These are phyloP conservation scores for Pachypsylla venusta DNA, from an alignment of 1,140 invertebrate genomes.

Conservation along the genomic window DNA sequence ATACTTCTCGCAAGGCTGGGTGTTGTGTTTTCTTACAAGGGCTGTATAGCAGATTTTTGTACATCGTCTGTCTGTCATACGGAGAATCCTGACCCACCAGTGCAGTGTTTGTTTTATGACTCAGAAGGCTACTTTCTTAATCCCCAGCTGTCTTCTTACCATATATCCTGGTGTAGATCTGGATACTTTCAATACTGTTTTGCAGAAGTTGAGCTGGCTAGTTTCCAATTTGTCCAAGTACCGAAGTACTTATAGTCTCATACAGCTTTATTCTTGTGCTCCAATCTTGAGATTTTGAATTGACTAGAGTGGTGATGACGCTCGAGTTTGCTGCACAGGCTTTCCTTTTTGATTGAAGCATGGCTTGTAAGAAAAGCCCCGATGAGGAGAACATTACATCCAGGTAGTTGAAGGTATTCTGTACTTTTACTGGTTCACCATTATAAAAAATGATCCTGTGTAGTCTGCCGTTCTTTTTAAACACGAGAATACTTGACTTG, in stretches of 20 bases:
- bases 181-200: background rate
- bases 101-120: background rate
- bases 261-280: background rate
- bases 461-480: slow-evolving; percentile 17
- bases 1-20: background rate
- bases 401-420: slow-evolving; percentile 14
- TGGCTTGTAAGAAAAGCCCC: slow-evolving; percentile 8
- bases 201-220: background rate
- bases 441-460: background rate
- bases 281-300: background rate
- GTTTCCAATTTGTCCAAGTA: background rate
- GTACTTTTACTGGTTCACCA: background rate
- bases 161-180: background rate
- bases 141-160: background rate
- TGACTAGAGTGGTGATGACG: background rate
- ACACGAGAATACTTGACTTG: slow-evolving; percentile 23
- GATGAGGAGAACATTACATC: slow-evolving; percentile 11
- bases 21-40: background rate
- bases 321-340: background rate
- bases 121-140: background rate
- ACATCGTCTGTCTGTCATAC: background rate
- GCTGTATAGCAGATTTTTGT: background rate
- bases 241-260: background rate
- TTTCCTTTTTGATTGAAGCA: background rate
- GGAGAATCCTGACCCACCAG: background rate